A percentile compares a stretch with the other conserved stretches of the same genome.
Evolutionary conservation across 2,113 vertebrate genomes (phyloP).

Genomic region (Crotophaga sulcirostris): DNA sequence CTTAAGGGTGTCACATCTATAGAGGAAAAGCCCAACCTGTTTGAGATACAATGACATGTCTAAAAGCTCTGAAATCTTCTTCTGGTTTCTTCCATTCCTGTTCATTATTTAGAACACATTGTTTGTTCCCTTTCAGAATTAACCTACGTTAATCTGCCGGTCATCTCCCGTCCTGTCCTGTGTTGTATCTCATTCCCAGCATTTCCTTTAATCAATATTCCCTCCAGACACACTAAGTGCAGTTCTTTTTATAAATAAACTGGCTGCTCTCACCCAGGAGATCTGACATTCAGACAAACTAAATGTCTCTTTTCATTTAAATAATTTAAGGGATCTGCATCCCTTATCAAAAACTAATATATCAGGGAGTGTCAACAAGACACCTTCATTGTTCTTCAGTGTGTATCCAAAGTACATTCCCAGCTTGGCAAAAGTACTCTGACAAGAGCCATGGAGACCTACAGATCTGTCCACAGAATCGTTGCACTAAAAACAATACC

Average conservation of each 20-base stretch:
- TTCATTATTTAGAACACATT: background rate
- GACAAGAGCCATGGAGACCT: background rate
- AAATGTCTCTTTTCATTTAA: slow-evolving; percentile 20
- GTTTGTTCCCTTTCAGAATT: background rate
- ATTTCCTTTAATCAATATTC: slow-evolving; percentile 56
- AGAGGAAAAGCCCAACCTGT: background rate
- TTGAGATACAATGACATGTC: background rate
- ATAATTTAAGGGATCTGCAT: slow-evolving; percentile 52
- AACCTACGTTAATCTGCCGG: slow-evolving; percentile 22
- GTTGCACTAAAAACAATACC: background rate
- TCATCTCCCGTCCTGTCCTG: slow-evolving; percentile 34
- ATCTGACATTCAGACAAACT: slow-evolving; percentile 62
- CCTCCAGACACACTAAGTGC: background rate
- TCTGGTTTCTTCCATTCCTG: background rate
- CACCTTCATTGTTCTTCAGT: slow-evolving; percentile 36
- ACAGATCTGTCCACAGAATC: background rate
- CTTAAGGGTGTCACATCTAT: background rate
- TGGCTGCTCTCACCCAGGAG: background rate
- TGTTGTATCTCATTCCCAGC: background rate
- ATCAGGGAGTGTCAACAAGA: background rate
- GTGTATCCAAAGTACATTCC: background rate
- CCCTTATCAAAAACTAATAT: slow-evolving; percentile 37
- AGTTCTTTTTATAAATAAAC: slow-evolving; percentile 38
- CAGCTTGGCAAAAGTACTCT: background rate
- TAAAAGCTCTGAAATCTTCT: background rate